Percentiles rank a stretch among this genome's conserved stretches.
Evolutionary conservation across 2,888 invertebrate genomes (phyloP).

Genomic region (Anagyrus pseudococci): DNA sequence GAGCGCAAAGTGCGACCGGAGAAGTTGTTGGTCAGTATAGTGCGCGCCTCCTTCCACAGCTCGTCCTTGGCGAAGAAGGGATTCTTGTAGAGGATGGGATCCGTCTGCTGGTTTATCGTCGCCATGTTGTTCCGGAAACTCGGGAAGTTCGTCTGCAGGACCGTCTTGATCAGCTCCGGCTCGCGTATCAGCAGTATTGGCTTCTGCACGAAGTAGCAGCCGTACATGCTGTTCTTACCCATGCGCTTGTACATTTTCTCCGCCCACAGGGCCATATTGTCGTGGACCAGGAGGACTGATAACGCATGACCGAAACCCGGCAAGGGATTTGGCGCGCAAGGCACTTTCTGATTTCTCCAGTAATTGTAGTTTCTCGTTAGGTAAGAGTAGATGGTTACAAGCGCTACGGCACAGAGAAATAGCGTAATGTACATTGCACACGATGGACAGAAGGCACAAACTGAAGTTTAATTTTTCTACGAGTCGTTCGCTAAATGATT

Average conservation of each 20-base stretch:
- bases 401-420: too few relatives aligned
- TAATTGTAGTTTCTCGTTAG: constrained; percentile 28
- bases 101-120: constrained; percentile 36
- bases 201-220: constrained; percentile 41
- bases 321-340: constrained; percentile 26
- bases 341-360: constrained; percentile 36
- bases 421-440: too few relatives aligned
- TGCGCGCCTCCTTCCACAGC: constrained; percentile 42
- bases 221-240: constrained; percentile 45
- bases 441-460: too few relatives aligned
- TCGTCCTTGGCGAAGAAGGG: constrained; percentile 45
- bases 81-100: constrained; percentile 43
- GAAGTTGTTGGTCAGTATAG: constrained; percentile 39
- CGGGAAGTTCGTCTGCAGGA: constrained; percentile 42
- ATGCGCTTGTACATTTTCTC: constrained; percentile 38
- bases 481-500: too few relatives aligned
- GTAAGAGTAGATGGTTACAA: constrained; percentile 28
- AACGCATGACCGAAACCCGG: constrained; percentile 44
- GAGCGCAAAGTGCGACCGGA: constrained; percentile 42
- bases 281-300: constrained; percentile 25
- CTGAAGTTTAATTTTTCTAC: too few relatives aligned
- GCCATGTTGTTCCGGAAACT: constrained; percentile 44
- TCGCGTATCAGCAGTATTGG: constrained; percentile 44
- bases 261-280: constrained; percentile 26
- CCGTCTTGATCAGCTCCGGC: constrained; percentile 44